Percentiles rank a stretch among this genome's conserved stretches.
These are phyloP conservation scores for Antidorcas marsupialis DNA, from an alignment of 2,113 vertebrate genomes.

Conservation along the genomic window DNA sequence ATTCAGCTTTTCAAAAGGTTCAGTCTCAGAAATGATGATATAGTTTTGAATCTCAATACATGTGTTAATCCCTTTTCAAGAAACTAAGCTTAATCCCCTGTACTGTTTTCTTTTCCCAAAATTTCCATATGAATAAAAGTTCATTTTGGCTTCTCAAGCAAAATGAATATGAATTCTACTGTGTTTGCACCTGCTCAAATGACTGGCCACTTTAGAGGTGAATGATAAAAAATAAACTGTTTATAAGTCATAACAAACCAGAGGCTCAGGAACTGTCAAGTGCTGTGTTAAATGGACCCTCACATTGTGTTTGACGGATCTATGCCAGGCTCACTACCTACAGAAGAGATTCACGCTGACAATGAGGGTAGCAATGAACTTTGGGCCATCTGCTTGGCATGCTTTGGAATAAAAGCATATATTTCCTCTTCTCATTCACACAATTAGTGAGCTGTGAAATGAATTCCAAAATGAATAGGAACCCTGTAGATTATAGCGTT, in stretches of 20 bases:
- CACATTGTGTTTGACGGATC: conserved; percentile 45
- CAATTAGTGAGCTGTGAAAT: conserved; percentile 86
- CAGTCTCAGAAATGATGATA: conserved; percentile 12
- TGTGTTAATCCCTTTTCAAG: conserved; percentile 52
- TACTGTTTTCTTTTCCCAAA: conserved; percentile 7
- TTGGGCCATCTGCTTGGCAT: conserved; percentile 75
- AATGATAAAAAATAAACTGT: conserved; percentile 32
- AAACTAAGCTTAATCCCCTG: conserved; percentile 43
- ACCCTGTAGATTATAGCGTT: conserved; percentile 78
- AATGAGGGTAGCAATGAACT: conserved; percentile 59
- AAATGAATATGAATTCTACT: conserved; percentile 55
- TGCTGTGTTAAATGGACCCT: conserved; percentile 51
- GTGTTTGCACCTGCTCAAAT: conserved; percentile 43
- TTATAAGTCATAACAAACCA: conserved; percentile 43
- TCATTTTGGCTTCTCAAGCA: conserved; percentile 58
- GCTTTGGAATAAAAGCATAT: conserved; percentile 75
- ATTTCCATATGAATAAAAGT: conserved; percentile 70
- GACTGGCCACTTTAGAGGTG: background rate
- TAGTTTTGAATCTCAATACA: conserved; percentile 11
- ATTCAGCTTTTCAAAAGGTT: conserved; percentile 30
- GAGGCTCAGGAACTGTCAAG: background rate
- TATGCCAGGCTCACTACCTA: conserved; percentile 49
- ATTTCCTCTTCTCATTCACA: conserved; percentile 76
- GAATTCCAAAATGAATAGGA: conserved; percentile 81
- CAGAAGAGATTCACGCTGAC: conserved; percentile 30